These are phyloP conservation scores for Zelleria hepariella DNA, from an alignment of 2,888 invertebrate genomes.

Conservation along the genomic window DNA sequence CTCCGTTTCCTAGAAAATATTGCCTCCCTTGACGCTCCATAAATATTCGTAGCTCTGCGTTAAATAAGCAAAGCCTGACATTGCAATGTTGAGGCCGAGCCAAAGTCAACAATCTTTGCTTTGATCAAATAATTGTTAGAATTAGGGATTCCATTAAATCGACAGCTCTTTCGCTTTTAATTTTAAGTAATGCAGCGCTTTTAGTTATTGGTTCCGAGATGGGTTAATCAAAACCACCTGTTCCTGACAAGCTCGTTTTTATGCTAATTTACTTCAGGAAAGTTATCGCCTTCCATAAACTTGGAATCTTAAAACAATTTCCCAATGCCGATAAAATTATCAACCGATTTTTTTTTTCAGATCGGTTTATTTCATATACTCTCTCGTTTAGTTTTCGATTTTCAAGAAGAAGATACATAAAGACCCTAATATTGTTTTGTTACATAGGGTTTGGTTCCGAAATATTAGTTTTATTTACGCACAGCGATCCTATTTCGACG, in stretches of 20 bases:
- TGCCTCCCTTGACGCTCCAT: neutral
- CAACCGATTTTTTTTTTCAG: too few relatives aligned
- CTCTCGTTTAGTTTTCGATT: too few relatives aligned
- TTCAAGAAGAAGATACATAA: too few relatives aligned
- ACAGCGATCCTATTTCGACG: too few relatives aligned
- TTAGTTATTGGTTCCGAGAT: neutral
- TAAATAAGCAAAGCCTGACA: neutral
- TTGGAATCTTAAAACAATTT: neutral
- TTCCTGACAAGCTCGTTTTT: neutral
- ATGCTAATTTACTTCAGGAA: neutral
- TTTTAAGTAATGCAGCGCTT: neutral
- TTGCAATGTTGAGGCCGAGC: neutral
- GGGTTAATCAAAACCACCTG: neutral
- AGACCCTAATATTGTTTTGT: too few relatives aligned
- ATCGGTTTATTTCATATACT: too few relatives aligned
- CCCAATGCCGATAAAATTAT: too few relatives aligned
- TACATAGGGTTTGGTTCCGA: too few relatives aligned
- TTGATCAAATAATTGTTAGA: neutral
- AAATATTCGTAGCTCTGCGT: neutral
- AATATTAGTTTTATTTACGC: too few relatives aligned
- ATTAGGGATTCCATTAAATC: neutral
- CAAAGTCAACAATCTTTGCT: neutral
- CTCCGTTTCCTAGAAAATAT: neutral
- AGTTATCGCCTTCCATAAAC: neutral
- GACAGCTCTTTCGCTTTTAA: neutral